Conservation (phyloP, 2,113 vertebrate genomes). For the Sterrhoptilus dennistouni region DNA sequence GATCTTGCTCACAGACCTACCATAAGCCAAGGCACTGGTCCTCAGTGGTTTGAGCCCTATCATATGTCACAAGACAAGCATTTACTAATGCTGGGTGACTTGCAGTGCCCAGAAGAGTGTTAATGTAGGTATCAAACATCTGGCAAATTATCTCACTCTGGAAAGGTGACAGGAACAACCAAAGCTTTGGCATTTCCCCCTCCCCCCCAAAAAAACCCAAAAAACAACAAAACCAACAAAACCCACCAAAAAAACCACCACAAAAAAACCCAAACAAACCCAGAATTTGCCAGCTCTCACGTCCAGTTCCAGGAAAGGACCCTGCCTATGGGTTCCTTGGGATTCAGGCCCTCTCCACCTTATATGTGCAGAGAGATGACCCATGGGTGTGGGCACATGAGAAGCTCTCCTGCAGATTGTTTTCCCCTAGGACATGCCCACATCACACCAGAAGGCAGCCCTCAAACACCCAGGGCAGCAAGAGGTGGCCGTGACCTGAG, state of each 20-base stretch:
- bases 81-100: conserved; percentile 12
- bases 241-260: too few species aligned
- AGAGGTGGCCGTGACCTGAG: fast-evolving
- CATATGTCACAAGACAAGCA: not conserved
- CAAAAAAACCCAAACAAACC: not conserved
- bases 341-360: not conserved
- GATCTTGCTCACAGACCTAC: not conserved
- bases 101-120: not conserved
- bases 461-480: not conserved
- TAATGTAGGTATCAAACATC: not conserved
- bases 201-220: too few species aligned
- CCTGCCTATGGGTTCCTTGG: not conserved
- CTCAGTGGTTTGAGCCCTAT: not conserved
- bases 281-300: not conserved
- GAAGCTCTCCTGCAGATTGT: not conserved
- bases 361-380: not conserved
- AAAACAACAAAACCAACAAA: not conserved
- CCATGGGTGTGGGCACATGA: not conserved
- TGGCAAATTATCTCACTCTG: not conserved
- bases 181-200: not conserved
- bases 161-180: not conserved
- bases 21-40: not conserved
- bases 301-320: not conserved
- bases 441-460: not conserved
- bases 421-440: not conserved